Conservation (phyloP, 2,797 vertebrate genomes). For the Lateolabrax maculatus region DNA sequence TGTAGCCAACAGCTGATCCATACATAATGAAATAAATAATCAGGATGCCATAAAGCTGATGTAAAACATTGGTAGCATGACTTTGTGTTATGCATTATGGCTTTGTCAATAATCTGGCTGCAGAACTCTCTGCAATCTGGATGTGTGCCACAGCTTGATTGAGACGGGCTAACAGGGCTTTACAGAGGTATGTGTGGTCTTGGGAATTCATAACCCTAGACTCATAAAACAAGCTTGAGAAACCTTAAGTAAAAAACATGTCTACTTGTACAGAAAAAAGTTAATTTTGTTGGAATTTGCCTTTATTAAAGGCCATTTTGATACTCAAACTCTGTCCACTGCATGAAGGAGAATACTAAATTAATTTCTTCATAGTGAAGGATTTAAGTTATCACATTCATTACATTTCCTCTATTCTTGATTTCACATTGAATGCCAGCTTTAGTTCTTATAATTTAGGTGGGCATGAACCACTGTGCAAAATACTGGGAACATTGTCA, state of each 20-base stretch:
- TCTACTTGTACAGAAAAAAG: slow-evolving; percentile 35
- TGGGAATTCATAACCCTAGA: slow-evolving; percentile 69
- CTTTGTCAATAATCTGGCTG: slow-evolving; percentile 45
- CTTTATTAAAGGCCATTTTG: slow-evolving; percentile 29
- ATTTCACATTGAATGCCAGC: neutral
- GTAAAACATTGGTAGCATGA: slow-evolving; percentile 5
- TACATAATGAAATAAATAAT: neutral
- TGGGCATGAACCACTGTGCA: neutral
- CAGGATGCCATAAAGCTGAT: neutral
- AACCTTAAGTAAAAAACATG: slow-evolving; percentile 56
- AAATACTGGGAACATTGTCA: no score
- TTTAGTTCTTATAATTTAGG: neutral
- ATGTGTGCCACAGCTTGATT: slow-evolving; percentile 52
- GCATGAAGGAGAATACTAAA: neutral
- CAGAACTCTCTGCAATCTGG: slow-evolving; percentile 42
- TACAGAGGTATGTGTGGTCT: slow-evolving; percentile 74
- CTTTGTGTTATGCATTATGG: slow-evolving; percentile 16
- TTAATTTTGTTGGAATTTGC: slow-evolving; percentile 51
- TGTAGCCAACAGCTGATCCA: neutral
- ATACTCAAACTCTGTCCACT: slow-evolving; percentile 29
- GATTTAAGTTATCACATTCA: neutral
- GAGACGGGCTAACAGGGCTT: slow-evolving; percentile 66
- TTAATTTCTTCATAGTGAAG: neutral
- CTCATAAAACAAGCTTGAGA: slow-evolving; percentile 64
- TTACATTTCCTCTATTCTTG: no score